A percentile compares a stretch with the other conserved stretches of the same genome.
Conservation (phyloP, 2,113 vertebrate genomes). For the Leucopternis melanops region DNA sequence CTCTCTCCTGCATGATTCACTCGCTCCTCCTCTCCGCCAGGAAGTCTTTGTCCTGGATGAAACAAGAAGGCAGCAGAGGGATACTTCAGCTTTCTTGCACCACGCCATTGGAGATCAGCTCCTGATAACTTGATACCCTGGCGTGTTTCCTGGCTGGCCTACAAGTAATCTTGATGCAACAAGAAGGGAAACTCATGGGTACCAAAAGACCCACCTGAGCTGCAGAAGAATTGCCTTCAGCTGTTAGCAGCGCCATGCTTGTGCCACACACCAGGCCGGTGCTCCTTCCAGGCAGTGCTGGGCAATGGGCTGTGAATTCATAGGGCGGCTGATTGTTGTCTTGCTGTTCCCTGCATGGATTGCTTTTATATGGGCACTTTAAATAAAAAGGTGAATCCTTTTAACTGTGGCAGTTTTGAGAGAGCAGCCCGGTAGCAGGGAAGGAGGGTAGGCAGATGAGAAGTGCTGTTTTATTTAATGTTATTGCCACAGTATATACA, state of each 20-base stretch:
- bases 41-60: background rate
- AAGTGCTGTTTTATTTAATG: background rate
- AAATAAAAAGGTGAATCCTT: background rate
- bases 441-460: background rate
- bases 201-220: background rate
- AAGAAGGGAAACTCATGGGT: background rate
- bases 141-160: background rate
- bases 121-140: background rate
- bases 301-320: background rate
- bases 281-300: background rate
- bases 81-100: background rate
- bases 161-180: background rate
- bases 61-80: background rate
- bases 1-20: background rate
- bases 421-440: background rate
- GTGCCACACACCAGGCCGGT: accelerated
- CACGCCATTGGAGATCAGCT: background rate
- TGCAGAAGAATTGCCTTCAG: background rate
- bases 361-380: background rate
- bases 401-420: background rate
- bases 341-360: background rate
- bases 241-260: accelerated
- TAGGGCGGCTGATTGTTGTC: background rate
- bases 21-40: background rate
- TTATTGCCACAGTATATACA: background rate